Conservation (phyloP, 2,888 invertebrate species). For the Zootermopsis nevadensis region DNA sequence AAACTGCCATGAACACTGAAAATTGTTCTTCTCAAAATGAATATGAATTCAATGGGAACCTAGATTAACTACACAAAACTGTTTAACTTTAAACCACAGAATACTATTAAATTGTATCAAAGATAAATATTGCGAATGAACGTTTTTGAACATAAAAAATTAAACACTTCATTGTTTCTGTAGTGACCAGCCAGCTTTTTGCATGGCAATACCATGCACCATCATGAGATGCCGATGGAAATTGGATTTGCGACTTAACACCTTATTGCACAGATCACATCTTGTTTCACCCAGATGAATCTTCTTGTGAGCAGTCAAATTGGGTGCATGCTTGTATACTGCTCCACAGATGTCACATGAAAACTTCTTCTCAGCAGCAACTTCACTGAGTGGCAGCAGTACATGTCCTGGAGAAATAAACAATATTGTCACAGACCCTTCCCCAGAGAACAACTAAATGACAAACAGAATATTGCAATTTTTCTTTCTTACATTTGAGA, state of each 20-base stretch:
- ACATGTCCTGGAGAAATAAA: slow-evolving; percentile 5
- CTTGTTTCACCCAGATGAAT: slow-evolving; percentile 66
- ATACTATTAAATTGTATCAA: too few relatives aligned
- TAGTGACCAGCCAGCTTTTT: neutral
- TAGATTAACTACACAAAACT: too few relatives aligned
- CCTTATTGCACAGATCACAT: slow-evolving; percentile 65
- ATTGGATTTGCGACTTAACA: slow-evolving; percentile 65
- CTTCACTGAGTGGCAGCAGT: neutral
- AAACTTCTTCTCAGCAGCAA: slow-evolving; percentile 11
- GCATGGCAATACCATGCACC: slow-evolving; percentile 30
- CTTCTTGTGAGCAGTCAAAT: slow-evolving; percentile 61
- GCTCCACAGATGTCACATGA: slow-evolving; percentile 64
- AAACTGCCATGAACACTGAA: too few relatives aligned
- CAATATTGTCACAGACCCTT: neutral
- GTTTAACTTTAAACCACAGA: too few relatives aligned
- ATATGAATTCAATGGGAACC: too few relatives aligned
- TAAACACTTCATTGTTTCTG: slow-evolving; percentile 1
- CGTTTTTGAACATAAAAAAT: neutral
- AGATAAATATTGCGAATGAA: neutral
- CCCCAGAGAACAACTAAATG: too few relatives aligned
- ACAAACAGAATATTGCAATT: too few relatives aligned
- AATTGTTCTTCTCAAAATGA: too few relatives aligned
- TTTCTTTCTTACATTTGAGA: too few relatives aligned
- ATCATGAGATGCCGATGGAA: slow-evolving; percentile 33
- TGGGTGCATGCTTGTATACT: slow-evolving; percentile 64